A percentile compares a stretch with the other conserved stretches of the same genome.
Evolutionary conservation across 2,888 invertebrate genomes (phyloP).

Genomic region (Noctua fimbriata): DNA sequence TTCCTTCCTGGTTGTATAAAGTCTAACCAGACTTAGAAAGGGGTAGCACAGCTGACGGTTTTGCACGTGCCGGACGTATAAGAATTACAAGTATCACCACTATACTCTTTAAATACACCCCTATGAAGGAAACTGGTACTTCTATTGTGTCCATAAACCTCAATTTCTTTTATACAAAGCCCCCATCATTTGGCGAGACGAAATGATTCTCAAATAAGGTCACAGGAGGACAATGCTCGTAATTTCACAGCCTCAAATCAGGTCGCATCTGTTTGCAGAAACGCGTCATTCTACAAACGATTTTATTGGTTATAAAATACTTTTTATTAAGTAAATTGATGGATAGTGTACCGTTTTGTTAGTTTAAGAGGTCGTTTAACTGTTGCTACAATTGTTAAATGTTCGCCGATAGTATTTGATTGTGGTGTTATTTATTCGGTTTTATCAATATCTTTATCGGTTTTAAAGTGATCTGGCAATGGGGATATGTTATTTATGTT

Average conservation of each 20-base stretch:
- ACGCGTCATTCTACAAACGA: constrained; percentile 57
- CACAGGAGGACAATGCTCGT: constrained; percentile 59
- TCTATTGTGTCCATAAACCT: constrained; percentile 16
- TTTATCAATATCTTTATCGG: constrained; percentile 33
- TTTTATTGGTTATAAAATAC: constrained; percentile 64
- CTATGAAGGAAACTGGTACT: constrained; percentile 27
- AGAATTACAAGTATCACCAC: constrained; percentile 3
- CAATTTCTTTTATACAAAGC: constrained; percentile 29
- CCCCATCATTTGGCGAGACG: constrained; percentile 29
- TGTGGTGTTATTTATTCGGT: constrained; percentile 44
- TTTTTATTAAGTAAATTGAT: constrained; percentile 66
- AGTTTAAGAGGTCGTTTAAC: constrained; percentile 50
- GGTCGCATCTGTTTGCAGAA: constrained; percentile 59
- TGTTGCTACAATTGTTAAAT: constrained; percentile 34
- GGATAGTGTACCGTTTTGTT: constrained; percentile 47
- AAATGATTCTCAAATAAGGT: constrained; percentile 48
- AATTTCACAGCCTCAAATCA: constrained; percentile 54
- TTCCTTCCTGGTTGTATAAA: neutral
- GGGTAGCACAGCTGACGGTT: neutral
- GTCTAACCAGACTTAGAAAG: neutral
- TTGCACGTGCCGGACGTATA: neutral
- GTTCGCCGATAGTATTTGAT: constrained; percentile 34
- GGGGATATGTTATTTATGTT: constrained; percentile 7
- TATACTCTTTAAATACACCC: constrained; percentile 17
- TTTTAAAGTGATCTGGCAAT: constrained; percentile 50